phyloP scores from a whole-genome alignment of 1,140 invertebrate species.

The Doryteuthis pealeii region DNA sequence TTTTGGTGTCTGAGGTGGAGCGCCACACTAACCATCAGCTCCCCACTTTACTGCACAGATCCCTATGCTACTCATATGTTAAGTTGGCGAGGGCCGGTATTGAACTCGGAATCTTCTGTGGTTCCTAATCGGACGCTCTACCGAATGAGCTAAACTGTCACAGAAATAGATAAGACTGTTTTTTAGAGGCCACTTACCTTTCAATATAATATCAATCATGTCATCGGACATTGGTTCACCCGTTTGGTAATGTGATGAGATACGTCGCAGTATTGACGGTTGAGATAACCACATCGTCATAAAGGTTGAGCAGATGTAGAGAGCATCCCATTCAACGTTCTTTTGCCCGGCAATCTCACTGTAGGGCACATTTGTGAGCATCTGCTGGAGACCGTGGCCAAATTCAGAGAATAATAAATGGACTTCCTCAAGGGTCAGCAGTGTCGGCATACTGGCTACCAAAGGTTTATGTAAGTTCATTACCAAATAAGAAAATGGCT shows the following conservation, averaged over 20 bases:
- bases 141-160: no score
- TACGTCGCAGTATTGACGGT: conserved; percentile 66
- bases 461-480: conserved; percentile 74
- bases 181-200: conserved; percentile 38
- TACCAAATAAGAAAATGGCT: conserved; percentile 77
- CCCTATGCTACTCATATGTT: no score
- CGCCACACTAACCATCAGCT: no score
- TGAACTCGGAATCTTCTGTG: no score
- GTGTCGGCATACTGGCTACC: conserved; percentile 66
- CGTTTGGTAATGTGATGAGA: conserved; percentile 76
- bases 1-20: no score
- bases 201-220: conserved; percentile 68
- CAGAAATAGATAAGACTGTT: no score
- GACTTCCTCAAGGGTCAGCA: conserved; percentile 78
- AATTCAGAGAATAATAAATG: conserved; percentile 79
- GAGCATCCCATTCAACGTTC: conserved; percentile 89
- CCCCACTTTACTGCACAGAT: no score
- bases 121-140: no score
- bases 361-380: conserved; percentile 78
- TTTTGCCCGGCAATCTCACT: conserved; percentile 80
- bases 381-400: conserved; percentile 79
- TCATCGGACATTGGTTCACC: conserved; percentile 71
- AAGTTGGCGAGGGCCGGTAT: no score
- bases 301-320: conserved; percentile 77
- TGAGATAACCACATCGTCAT: conserved; percentile 81